Evolutionary conservation across 2,797 vertebrate genomes (phyloP).

Genomic region (Chelmon rostratus): DNA sequence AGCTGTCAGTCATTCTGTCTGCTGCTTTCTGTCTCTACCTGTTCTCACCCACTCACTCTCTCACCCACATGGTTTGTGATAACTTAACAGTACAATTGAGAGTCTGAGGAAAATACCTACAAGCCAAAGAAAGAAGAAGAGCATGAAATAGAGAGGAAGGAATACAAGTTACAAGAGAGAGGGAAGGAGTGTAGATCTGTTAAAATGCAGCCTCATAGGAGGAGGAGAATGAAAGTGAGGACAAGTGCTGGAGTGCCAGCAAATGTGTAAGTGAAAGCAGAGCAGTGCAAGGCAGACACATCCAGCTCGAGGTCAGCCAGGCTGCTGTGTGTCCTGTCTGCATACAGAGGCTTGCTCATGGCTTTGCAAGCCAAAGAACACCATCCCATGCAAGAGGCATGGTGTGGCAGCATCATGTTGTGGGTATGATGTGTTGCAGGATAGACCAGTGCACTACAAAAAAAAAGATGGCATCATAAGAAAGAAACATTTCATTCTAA

Average conservation of each 20-base stretch:
- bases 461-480: no score
- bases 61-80: neutral
- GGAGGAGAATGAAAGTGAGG: neutral
- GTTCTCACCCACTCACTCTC: neutral
- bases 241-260: neutral
- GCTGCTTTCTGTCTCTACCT: neutral
- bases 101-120: conserved; percentile 3
- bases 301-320: conserved; percentile 7
- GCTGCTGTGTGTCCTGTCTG: neutral
- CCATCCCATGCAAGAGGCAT: no score
- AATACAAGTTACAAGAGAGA: neutral
- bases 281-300: conserved; percentile 12
- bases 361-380: neutral
- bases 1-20: conserved; percentile 21
- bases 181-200: neutral
- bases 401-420: no score
- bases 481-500: no score
- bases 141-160: neutral
- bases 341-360: neutral
- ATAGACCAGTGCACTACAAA: no score
- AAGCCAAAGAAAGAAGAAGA: neutral
- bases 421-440: no score
- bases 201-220: neutral
- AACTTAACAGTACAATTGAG: neutral
- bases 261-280: conserved; percentile 5